Evolutionary conservation across 2,888 invertebrate genomes (phyloP).

Genomic region (Eurytoma adleriae): DNA sequence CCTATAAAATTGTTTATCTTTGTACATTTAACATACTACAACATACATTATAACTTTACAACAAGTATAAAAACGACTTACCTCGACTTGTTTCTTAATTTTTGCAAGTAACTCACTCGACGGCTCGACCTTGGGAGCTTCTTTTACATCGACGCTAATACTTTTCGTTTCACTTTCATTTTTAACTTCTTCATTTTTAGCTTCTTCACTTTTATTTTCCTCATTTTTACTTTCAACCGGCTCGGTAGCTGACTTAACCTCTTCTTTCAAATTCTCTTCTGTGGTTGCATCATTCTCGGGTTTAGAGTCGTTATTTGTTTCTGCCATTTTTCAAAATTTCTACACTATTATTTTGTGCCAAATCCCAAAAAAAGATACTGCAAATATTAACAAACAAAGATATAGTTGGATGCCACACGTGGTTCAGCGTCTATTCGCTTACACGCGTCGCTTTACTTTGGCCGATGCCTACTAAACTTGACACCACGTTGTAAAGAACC

Average conservation of each 20-base stretch:
- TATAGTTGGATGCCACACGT: too few relatives aligned
- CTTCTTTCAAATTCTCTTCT: conserved; percentile 17
- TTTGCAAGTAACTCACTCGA: conserved; percentile 63
- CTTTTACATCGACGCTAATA: background rate
- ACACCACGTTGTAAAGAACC: too few relatives aligned
- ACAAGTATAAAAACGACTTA: conserved; percentile 17
- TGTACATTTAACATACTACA: background rate
- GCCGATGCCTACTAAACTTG: too few relatives aligned
- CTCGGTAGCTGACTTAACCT: conserved; percentile 59
- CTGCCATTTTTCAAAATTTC: too few relatives aligned
- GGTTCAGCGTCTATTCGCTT: too few relatives aligned
- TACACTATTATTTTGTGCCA: too few relatives aligned
- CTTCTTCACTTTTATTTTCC: background rate
- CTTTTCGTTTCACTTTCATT: conserved; percentile 11
- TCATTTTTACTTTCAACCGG: conserved; percentile 21
- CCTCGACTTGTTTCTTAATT: conserved; percentile 64
- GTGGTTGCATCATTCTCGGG: too few relatives aligned
- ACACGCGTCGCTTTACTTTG: too few relatives aligned
- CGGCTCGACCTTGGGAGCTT: conserved; percentile 55
- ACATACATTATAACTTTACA: background rate
- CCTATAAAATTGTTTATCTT: too few relatives aligned
- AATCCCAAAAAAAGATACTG: too few relatives aligned
- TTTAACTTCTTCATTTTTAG: background rate
- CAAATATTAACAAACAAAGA: too few relatives aligned
- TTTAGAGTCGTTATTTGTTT: too few relatives aligned